Percentiles rank a stretch among this genome's conserved stretches.
These are phyloP conservation scores for Hippocampus abdominalis DNA, from an alignment of 2,113 vertebrate genomes.

Conservation along the genomic window DNA sequence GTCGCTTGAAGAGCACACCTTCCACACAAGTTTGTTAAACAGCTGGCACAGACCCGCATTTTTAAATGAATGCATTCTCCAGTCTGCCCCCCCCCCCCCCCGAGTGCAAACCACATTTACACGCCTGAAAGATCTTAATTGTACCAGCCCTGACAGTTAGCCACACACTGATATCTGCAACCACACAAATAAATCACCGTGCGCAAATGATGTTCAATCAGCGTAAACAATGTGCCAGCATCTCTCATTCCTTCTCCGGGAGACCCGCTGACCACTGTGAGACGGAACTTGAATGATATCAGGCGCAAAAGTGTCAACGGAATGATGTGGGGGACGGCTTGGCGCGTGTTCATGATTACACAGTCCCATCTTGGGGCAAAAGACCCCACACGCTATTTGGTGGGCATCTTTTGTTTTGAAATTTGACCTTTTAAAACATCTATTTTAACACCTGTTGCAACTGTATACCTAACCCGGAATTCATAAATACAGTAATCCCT, in stretches of 20 bases:
- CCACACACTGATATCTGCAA: conserved; percentile 26
- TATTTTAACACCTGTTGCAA: too few species aligned
- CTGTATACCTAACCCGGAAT: too few species aligned
- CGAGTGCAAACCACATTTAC: conserved; percentile 18
- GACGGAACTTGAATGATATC: conserved; percentile 18
- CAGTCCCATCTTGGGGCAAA: background rate
- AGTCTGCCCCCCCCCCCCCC: background rate
- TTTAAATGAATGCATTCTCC: background rate
- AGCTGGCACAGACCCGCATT: conserved; percentile 16
- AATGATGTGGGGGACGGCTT: background rate
- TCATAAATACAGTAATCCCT: too few species aligned
- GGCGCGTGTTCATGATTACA: background rate
- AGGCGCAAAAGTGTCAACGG: conserved; percentile 9
- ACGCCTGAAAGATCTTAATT: conserved; percentile 18
- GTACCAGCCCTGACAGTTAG: conserved; percentile 14
- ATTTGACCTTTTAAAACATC: too few species aligned
- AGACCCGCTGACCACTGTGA: conserved; percentile 13
- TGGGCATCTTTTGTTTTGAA: too few species aligned
- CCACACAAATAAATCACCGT: conserved; percentile 21
- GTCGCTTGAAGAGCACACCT: too few species aligned
- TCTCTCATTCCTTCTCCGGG: conserved; percentile 13
- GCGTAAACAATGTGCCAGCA: conserved; percentile 16
- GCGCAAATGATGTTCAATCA: conserved; percentile 25
- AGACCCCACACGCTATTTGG: background rate
- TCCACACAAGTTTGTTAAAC: too few species aligned